These are phyloP conservation scores for Cryptoprocta ferox DNA, from an alignment of 2,797 vertebrate genomes.

Conservation along the genomic window DNA sequence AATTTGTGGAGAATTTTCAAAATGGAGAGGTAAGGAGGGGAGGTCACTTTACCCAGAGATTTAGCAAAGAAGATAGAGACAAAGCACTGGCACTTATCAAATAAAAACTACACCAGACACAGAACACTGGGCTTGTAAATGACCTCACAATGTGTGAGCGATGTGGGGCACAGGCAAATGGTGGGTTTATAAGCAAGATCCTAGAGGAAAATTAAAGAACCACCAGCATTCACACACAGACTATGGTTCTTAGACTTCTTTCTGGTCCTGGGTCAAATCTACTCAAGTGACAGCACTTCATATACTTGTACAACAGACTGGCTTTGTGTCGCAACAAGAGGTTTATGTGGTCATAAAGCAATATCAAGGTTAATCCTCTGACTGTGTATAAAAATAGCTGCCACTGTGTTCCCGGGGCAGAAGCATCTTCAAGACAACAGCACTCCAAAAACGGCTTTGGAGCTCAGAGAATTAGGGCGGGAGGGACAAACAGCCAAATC, in stretches of 20 bases:
- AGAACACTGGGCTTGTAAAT: not conserved
- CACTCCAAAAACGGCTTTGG: accelerated
- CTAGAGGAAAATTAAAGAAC: not conserved
- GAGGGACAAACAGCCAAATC: not conserved
- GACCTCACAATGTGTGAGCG: not conserved
- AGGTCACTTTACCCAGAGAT: not conserved
- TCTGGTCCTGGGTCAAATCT: not conserved
- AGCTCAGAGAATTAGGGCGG: not conserved
- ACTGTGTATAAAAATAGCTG: not conserved
- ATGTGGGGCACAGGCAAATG: not conserved
- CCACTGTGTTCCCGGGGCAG: accelerated
- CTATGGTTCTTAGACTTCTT: not conserved
- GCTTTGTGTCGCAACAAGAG: not conserved
- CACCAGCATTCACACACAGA: not conserved
- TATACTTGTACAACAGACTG: not conserved
- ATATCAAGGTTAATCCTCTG: not conserved
- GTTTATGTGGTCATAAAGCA: not conserved
- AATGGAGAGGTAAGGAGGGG: not conserved
- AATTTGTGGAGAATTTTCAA: not conserved
- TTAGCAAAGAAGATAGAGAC: not conserved
- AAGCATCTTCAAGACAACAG: not conserved
- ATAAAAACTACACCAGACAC: not conserved
- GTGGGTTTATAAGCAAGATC: not conserved
- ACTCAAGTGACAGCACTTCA: not conserved
- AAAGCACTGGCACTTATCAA: not conserved